Percentiles rank a stretch among this genome's conserved stretches.
Conservation (phyloP, 2,888 invertebrate genomes). For the Muschampia plurimacula region DNA sequence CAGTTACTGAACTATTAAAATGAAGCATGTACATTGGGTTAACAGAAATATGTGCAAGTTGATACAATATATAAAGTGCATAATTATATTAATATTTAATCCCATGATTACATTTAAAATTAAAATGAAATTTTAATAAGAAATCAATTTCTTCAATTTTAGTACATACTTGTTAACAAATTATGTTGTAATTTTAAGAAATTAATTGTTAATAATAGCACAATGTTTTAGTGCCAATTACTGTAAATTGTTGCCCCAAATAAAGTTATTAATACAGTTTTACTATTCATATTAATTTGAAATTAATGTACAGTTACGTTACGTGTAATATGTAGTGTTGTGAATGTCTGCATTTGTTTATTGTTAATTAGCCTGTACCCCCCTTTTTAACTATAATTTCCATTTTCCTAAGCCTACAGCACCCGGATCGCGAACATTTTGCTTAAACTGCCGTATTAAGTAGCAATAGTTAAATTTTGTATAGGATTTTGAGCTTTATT, state of each 20-base stretch:
- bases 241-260: background rate
- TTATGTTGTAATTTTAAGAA: too few relatives aligned
- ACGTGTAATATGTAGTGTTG: background rate
- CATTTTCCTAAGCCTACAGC: too few relatives aligned
- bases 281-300: background rate
- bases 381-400: too few relatives aligned
- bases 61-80: too few relatives aligned
- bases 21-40: too few relatives aligned
- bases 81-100: background rate
- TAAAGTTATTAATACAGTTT: background rate
- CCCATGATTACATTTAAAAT: background rate
- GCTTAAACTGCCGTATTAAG: too few relatives aligned
- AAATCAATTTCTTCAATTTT: constrained; percentile 2
- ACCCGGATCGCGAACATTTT: too few relatives aligned
- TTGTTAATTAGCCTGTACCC: constrained; percentile 21
- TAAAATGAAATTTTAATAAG: background rate
- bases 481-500: too few relatives aligned
- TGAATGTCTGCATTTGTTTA: constrained; percentile 33
- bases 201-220: background rate
- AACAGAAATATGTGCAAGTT: background rate
- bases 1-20: background rate
- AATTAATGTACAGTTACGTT: background rate
- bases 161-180: background rate
- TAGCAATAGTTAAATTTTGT: too few relatives aligned
- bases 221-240: constrained; percentile 2